Evolutionary conservation across 2,888 invertebrate species (phyloP), one percentile per base, ranked within the genome.

Genomic region (Teinopalpus imperialis): DNA sequence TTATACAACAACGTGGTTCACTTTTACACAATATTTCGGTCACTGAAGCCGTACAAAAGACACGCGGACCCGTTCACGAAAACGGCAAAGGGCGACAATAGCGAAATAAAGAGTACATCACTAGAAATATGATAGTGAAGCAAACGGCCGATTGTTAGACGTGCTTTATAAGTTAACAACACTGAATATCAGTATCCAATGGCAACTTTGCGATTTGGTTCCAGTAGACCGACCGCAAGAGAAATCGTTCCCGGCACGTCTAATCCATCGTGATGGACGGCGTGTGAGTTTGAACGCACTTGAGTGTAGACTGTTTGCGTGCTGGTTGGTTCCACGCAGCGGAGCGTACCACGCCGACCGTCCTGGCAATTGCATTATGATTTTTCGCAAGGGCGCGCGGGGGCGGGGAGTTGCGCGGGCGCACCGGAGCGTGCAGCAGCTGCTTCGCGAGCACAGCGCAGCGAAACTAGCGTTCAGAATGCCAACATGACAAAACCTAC

Each of bases 341-440:
- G 69, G 72, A 77, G 77, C 85, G 86, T 85, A 83, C 86, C 83
- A 86, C 86, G 73, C 81, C 82, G 78, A 66, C 86, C 82, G 85
- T 82, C 85, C 86, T 78, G 85, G 77, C 85, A 81, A 83, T 87
- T 87, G 88, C 88, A 86, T 86, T 86, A 86, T 85, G 79, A 79
- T 85, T 86, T 87, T 86, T 86, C 86, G 87, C 86, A 87, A 85
- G 85, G 86, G 80, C 77, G 74, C 76, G 67, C 49, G 60, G 46
- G 54, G 67, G 80, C 74, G 67, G 69, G 63, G 48, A 18, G 52
- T 43, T 30, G 77, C 67, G 81, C 74, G 66, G 70, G 65, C 51
- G 67, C 86, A 83, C 76, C 83, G 75, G 73, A 86, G 73, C 86
- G 86, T 86, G 83, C 80, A 76, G 78, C 78, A 73, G 76, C 78